Evolutionary conservation across 2,113 vertebrate genomes (phyloP), one percentile per base, ranked within the genome.

Genomic region (Larimichthys crocea): DNA sequence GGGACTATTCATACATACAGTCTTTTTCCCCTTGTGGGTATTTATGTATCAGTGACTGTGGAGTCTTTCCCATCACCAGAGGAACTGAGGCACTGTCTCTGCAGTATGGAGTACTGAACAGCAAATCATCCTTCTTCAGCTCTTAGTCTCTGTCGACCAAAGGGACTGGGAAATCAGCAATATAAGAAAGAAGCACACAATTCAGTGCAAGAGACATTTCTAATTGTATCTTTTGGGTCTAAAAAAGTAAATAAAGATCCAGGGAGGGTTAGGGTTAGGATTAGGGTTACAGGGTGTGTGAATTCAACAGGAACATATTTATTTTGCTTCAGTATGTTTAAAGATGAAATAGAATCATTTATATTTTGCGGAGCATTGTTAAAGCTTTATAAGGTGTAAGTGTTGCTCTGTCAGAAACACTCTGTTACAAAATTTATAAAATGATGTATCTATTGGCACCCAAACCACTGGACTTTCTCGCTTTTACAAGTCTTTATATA

Each of bases 41-140:
- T 74, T 72, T 67, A 48, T 60, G 48, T 78, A 62, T 73, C 72
- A 53, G 63, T 73, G 31, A 69, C 35, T 35, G 12, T 57, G 19
- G 19, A 79, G 59, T 69, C 9, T 52, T 50, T 9, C 19, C 3
- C 10, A 24, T 53, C 5, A 64, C 20, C n/a, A n/a, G 46, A 80
- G 61, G 50, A 65, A 10, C 16, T 22, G 69, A 65, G 22, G 31
- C 16, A 72, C 31, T 3, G 12, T 50, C 19, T 68, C 50, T 73
- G 49, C 56, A 79, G 20, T 56, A 24, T 20, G 12, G 24, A 61
- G 68, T 10, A 67, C 44, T 52, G 52, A 67, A 50, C 26, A 55
- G 63, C 42, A 81, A 67, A 86, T 66, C 20, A 75, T 61, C 57
- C 62, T n/a, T 22, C 60, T 61, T 57, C 16, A 35, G n/a, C 17